Base-by-base conservation (phyloP, 2,888 invertebrate genomes). In the Diarsia rubi region DNA sequence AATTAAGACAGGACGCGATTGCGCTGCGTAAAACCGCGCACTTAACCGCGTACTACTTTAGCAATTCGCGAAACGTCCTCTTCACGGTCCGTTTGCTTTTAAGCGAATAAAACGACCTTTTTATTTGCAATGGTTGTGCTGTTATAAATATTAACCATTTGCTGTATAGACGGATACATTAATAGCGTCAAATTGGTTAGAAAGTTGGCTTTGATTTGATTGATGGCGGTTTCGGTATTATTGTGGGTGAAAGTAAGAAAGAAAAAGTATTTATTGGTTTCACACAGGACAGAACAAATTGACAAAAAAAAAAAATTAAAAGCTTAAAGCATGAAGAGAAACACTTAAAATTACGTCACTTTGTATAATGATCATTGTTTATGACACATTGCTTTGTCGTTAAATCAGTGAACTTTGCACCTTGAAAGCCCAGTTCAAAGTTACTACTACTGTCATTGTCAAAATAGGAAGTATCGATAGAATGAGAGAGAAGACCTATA, bases 11-110 rank as follows among this genome's bases (percentile, higher is more conserved):
- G 82, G 78, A 83, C 81, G 85, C 75, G 74, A 73, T 73, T 69
- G 74, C 65, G 65, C 86, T 82, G 75, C 82, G 78, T 71, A 81
- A 83, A 77, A 72, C 47, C 66, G 82, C 80, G 69, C 57, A 68
- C 52, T 60, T 60, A 60, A 60, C 37, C 60, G 60, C 60, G 14
- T 16, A 37, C 37, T 78, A 73, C 77, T 85, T 80, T 78, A 82
- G 72, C 75, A 80, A 87, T 85, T 79, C 85, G 76, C 69, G 64
- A 73, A 83, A 76, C 81, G 83, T 87, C 79, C 81, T 83, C 79
- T 78, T 68, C 75, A 83, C 78, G 88, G 79, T 86, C 85, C 81
- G 87, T 81, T 86, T 88, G 64, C 21, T 70, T 52, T 70, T 52
- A 66, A 72, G 42, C 79, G 81, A 80, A 73, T 69, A 63, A 73